Conservation (phyloP, 2,888 invertebrate species). For the Actias luna region DNA sequence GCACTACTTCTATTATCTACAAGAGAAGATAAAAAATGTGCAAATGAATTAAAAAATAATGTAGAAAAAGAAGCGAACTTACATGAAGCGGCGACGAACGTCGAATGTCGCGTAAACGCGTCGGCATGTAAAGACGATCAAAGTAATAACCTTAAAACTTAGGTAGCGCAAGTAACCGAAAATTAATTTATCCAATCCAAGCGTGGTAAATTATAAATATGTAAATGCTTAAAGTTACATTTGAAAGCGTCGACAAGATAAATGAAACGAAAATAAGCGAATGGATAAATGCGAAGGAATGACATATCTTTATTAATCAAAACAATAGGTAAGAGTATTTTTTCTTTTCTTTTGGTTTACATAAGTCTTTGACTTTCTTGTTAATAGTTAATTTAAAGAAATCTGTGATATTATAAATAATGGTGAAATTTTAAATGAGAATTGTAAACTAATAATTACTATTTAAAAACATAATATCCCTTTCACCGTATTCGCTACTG, state of each 20-base stretch:
- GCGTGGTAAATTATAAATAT: constrained; percentile 48
- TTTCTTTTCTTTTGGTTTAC: background rate
- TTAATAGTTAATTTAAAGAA: background rate
- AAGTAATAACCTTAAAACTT: constrained; percentile 70
- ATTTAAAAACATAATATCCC: constrained; percentile 3
- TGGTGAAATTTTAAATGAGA: background rate
- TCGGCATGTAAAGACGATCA: constrained; percentile 74
- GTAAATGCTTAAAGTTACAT: constrained; percentile 48
- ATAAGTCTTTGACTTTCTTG: background rate
- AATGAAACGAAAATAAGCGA: constrained; percentile 54
- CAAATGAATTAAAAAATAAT: constrained; percentile 61
- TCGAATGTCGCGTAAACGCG: constrained; percentile 66
- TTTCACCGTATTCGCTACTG: constrained; percentile 6
- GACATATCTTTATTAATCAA: constrained; percentile 10
- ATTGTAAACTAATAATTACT: background rate
- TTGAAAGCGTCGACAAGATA: constrained; percentile 47
- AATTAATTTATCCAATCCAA: constrained; percentile 58
- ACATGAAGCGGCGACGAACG: constrained; percentile 74
- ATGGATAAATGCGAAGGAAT: constrained; percentile 44
- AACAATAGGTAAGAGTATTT: background rate
- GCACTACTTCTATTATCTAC: constrained; percentile 63
- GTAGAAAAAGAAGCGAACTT: constrained; percentile 62
- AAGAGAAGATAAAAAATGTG: constrained; percentile 58
- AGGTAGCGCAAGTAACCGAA: constrained; percentile 65
- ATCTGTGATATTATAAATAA: background rate